Evolutionary conservation across 2,113 vertebrate genomes (phyloP).

Genomic region (Nesogale talazaci): DNA sequence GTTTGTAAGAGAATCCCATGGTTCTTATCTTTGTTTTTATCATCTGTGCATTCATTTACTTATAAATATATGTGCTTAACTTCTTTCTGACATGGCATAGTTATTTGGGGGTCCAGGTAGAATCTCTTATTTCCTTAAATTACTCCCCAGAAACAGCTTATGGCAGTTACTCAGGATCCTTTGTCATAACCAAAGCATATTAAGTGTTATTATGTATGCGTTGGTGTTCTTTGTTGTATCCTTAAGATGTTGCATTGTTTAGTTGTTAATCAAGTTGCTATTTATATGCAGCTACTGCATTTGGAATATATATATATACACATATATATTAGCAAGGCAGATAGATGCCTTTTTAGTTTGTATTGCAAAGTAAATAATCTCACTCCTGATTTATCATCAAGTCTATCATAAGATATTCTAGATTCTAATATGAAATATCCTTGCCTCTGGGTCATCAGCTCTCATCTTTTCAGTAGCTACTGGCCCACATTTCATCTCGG

Average conservation of each 20-base stretch:
- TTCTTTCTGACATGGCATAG: not conserved
- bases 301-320: too few relatives aligned
- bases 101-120: not conserved
- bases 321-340: too few relatives aligned
- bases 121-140: slow-evolving; percentile 1
- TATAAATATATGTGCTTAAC: not conserved
- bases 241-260: not conserved
- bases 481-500: not conserved
- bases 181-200: not conserved
- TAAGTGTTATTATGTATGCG: not conserved
- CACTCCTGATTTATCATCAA: slow-evolving; percentile 1
- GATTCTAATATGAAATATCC: not conserved
- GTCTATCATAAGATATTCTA: not conserved
- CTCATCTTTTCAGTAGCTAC: not conserved
- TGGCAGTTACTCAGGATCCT: not conserved
- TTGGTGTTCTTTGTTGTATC: not conserved
- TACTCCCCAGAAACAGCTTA: not conserved
- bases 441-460: not conserved
- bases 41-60: not conserved
- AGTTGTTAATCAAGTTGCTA: too few relatives aligned
- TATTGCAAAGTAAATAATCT: not conserved
- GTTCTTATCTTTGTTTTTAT: not conserved
- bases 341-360: not conserved
- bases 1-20: not conserved
- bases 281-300: too few relatives aligned